Evolutionary conservation across 2,888 invertebrate genomes (phyloP).

Genomic region (Aspidapion aeneum): DNA sequence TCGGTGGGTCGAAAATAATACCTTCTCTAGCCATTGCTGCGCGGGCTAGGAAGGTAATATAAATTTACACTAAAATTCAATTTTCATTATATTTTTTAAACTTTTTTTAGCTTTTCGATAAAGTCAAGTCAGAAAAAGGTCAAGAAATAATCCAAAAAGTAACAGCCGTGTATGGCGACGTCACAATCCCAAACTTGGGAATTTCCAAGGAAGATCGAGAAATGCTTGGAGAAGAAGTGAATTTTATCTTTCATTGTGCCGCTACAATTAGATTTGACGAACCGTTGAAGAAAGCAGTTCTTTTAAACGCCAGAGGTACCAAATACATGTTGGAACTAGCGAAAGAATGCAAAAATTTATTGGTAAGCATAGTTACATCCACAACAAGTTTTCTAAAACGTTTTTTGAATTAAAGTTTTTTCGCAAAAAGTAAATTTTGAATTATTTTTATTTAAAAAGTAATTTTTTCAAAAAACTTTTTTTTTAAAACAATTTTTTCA

Average conservation of each 20-base stretch:
- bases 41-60: too few species aligned
- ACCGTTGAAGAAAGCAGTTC: constrained; percentile 80
- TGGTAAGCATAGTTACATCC: too few species aligned
- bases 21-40: too few species aligned
- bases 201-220: constrained; percentile 63
- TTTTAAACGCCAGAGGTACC: constrained; percentile 90
- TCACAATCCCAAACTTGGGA: constrained; percentile 63
- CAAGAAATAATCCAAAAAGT: constrained; percentile 63
- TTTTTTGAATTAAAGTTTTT: too few species aligned
- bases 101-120: constrained; percentile 68
- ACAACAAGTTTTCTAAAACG: too few species aligned
- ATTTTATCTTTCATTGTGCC: constrained; percentile 83
- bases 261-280: constrained; percentile 86
- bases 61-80: too few species aligned
- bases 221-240: constrained; percentile 62
- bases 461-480: too few species aligned
- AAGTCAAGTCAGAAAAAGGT: constrained; percentile 62
- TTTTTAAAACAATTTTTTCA: too few species aligned
- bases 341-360: constrained; percentile 69
- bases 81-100: too few species aligned
- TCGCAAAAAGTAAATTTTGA: too few species aligned
- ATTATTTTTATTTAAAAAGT: too few species aligned
- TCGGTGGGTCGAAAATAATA: too few species aligned
- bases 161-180: constrained; percentile 71
- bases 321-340: constrained; percentile 83